Evolutionary conservation across 2,113 vertebrate genomes (phyloP).

Genomic region (Hemiscyllium ocellatum): DNA sequence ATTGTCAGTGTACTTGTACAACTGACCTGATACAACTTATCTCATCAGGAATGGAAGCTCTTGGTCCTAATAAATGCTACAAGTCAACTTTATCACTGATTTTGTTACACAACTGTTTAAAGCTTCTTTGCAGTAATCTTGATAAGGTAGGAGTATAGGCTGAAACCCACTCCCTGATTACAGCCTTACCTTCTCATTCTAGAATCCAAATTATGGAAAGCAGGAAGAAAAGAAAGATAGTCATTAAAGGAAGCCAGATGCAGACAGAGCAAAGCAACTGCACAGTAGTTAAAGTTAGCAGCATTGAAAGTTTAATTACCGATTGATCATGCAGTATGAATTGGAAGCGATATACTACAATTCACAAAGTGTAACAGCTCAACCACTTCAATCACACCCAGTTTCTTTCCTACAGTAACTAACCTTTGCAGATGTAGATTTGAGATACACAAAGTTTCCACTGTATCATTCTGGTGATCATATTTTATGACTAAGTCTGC

Average conservation of each 20-base stretch:
- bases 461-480: background rate
- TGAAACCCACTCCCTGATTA: background rate
- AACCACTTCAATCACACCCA: background rate
- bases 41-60: too few species aligned
- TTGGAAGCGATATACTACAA: background rate
- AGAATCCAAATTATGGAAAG: conserved; percentile 25
- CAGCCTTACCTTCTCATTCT: conserved; percentile 35
- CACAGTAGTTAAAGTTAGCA: background rate
- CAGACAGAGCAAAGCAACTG: background rate
- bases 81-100: background rate
- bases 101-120: background rate
- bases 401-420: background rate
- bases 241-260: conserved; percentile 1
- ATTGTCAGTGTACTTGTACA: background rate
- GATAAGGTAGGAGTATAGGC: background rate
- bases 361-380: background rate
- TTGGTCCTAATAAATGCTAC: background rate
- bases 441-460: background rate
- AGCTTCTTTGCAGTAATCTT: background rate
- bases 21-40: too few species aligned
- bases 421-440: background rate
- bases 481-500: background rate
- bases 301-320: background rate
- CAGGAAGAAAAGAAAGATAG: conserved; percentile 29
- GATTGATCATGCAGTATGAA: background rate